Evolutionary conservation across 2,113 vertebrate genomes (phyloP), one percentile per base, ranked within the genome.

Genomic region (Hemichromis elongatus): DNA sequence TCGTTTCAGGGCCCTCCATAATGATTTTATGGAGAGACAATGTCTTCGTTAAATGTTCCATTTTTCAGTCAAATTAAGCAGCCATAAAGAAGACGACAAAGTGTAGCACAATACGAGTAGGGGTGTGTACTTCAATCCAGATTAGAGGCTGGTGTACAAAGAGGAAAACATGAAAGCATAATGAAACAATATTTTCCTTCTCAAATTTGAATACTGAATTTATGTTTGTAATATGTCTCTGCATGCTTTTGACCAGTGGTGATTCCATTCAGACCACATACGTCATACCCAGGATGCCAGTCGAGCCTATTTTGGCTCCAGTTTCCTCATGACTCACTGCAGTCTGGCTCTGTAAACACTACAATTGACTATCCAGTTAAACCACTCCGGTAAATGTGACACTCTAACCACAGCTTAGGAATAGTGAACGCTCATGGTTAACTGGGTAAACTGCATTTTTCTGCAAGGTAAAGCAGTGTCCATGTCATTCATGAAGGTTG

Each of bases 11-110:
- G 2, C 19, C 19, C 19, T 75, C 9, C 26, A 50, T 1, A 75
- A 75, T 50, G 68, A 50, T 30, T 30, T 30, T 75, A 50, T 50
- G 3, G 28, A 2, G 4, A 75, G n/a, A 24, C 90, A 61, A 86
- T 88, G 42, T 86, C 68, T 82, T 70, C 63, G 86, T 86, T 89
- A 55, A 80, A 84, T 81, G 80, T 84, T 82, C 80, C 3, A 73
- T 77, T 84, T 89, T 63, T 79, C 21, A 70, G 33, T 57, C 82
- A 57, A 86, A 81, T 86, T 40, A 18, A 35, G 26, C 47, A 21
- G 42, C 33, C 63, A 80, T 57, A 53, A 84, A 52, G 70, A 55
- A 63, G 16, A 40, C 26, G 35, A 68, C 50, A 68, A 79, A 84
- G 24, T 82, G 24, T 21, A 66, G 45, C 30, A 61, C 53, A 83